phyloP scores from a whole-genome alignment of 2,113 vertebrate genomes.

The Syngnathoides biaculeatus region DNA sequence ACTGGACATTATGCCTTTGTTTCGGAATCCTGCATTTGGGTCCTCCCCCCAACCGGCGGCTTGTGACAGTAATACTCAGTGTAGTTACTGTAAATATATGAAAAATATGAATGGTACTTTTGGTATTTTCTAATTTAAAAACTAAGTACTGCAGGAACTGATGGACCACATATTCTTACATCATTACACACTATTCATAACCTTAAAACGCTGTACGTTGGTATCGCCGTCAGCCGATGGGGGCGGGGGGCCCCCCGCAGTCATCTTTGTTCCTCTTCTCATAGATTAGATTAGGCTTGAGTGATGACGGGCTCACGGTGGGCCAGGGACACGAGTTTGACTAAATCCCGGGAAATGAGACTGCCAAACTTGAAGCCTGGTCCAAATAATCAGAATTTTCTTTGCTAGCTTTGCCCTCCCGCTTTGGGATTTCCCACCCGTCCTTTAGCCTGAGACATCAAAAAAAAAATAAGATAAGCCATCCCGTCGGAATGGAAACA shows the following conservation, averaged over 20 bases:
- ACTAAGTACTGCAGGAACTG: neutral
- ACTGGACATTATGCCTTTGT: no score
- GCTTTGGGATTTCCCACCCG: neutral
- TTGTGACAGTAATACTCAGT: no score
- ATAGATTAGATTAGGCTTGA: neutral
- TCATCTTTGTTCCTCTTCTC: neutral
- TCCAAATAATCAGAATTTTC: neutral
- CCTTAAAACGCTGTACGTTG: neutral
- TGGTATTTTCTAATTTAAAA: no score
- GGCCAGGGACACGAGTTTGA: neutral
- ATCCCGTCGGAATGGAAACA: neutral
- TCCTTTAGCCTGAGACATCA: neutral
- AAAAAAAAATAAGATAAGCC: neutral
- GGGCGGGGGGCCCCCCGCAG: no score
- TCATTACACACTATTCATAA: neutral
- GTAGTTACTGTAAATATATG: neutral
- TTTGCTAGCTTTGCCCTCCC: neutral
- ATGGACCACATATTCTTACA: neutral
- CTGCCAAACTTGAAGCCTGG: neutral
- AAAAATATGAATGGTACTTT: no score
- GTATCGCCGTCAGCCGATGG: neutral
- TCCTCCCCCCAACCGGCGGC: no score
- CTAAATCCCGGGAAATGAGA: neutral
- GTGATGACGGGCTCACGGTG: neutral
- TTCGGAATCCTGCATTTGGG: no score